Evolutionary conservation across 2,888 invertebrate species (phyloP).

Genomic region (Ophioninae sp.): DNA sequence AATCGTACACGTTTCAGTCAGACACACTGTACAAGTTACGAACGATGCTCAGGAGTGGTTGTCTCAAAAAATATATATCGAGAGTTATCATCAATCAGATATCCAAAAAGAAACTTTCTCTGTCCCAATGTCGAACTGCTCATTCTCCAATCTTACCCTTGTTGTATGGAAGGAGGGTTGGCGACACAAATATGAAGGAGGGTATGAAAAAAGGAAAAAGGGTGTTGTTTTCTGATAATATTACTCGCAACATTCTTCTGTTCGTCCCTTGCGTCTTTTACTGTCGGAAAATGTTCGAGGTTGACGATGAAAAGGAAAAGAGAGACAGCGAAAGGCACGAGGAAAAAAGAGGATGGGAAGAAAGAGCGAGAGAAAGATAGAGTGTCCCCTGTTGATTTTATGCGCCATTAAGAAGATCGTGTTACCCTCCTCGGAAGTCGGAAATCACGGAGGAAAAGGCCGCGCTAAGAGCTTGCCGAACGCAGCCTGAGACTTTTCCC

Average conservation of each 20-base stretch:
- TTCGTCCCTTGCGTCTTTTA: constrained; percentile 32
- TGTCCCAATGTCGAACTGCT: too few species aligned
- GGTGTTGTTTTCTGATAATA: constrained; percentile 36
- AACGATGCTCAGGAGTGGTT: too few species aligned
- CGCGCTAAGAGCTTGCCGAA: constrained; percentile 55
- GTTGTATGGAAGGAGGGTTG: not conserved
- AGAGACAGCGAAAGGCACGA: not conserved
- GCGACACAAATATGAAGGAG: constrained; percentile 35
- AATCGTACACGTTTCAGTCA: too few species aligned
- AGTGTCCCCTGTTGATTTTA: constrained; percentile 72
- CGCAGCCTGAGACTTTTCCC: constrained; percentile 44
- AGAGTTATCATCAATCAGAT: too few species aligned
- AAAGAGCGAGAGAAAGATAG: constrained; percentile 7
- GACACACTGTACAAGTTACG: too few species aligned
- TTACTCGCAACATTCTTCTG: constrained; percentile 20
- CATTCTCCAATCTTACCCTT: too few species aligned
- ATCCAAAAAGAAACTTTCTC: too few species aligned
- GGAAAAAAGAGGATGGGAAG: not conserved
- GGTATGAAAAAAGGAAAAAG: constrained; percentile 21
- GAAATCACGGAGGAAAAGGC: constrained; percentile 72
- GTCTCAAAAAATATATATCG: too few species aligned
- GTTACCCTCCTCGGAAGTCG: constrained; percentile 73
- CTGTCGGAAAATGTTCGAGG: constrained; percentile 26
- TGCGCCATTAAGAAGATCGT: constrained; percentile 77
- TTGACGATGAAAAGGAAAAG: not conserved